Percentiles rank a stretch among this genome's conserved stretches.
phyloP scores from a whole-genome alignment of 2,797 vertebrate species.

The Lepidocolaptes lacrymiger region DNA sequence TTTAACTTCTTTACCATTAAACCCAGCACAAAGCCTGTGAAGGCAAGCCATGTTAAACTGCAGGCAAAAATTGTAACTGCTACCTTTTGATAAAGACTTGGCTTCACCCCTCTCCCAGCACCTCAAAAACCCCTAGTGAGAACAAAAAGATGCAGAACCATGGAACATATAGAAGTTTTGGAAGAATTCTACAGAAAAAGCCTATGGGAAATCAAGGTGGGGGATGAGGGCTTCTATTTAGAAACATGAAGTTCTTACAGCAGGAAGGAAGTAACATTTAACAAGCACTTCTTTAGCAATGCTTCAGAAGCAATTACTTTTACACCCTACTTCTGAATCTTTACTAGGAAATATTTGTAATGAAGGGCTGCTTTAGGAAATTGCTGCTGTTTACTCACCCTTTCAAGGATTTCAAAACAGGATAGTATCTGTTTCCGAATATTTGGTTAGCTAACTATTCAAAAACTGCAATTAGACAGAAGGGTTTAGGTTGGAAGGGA shows the following conservation, averaged over 20 bases:
- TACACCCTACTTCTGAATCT: not conserved
- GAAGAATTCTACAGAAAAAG: not conserved
- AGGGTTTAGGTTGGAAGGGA: not conserved
- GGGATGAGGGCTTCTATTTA: not conserved
- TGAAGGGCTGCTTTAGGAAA: not conserved
- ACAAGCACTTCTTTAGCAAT: not conserved
- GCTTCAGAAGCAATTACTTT: not conserved
- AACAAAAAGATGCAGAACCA: not conserved
- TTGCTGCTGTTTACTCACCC: not conserved
- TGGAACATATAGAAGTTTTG: not conserved
- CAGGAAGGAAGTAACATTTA: not conserved
- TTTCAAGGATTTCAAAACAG: not conserved
- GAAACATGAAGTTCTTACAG: not conserved
- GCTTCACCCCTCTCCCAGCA: rapidly evolving
- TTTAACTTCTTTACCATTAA: not conserved
- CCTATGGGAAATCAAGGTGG: not conserved
- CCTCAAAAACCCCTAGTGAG: not conserved
- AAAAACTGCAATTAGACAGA: not conserved
- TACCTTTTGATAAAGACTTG: not conserved
- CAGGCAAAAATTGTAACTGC: not conserved
- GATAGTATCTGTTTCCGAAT: not conserved
- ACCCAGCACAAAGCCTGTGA: not conserved
- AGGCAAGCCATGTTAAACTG: not conserved
- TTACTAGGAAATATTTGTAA: not conserved
- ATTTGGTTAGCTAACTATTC: not conserved